Base-by-base conservation (phyloP, 2,888 invertebrate genomes). In the Agrochola circellaris region DNA sequence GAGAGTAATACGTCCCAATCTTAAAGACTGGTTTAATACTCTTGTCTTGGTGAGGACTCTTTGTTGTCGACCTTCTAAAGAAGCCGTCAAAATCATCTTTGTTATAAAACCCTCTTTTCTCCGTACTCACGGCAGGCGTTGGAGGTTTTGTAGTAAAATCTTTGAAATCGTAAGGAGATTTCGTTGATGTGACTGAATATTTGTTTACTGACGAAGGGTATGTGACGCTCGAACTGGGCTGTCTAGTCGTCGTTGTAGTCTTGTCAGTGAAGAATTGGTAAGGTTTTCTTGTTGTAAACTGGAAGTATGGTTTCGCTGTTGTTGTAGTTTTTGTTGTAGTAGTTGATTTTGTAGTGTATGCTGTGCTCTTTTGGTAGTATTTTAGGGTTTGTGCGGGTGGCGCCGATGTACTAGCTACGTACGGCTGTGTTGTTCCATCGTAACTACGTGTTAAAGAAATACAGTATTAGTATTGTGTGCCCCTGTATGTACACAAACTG, bases 91-190 rank as follows among this genome's bases (percentile, higher is more conserved):
- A 92, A 38, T 95, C 95, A 38, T 93, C 94, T 89, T 95, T 96
- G 76, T 88, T 95, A 88, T 94, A 94, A 87, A 94, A 96, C 8
- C 96, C 95, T 66, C 90, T 89, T 90, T 94, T 96, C 9, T 92
- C 89, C 23, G 91, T 87, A 74, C 88, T 90, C 65, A 82, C 84
- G 68, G 91, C 90, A 45, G 85, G 85, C 62, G 91, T 91, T 30
- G 92, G 93, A 77, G 92, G 94, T 93, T 91, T 94, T 88, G 95
- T 97, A 0, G 92, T 91, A 82, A 94, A 97, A 67, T 96, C 96
- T 90, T 96, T 94, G 89, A 97, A 97, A 84, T 96, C 95, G 92
- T 97, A 97, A 2, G 97, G 97, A 90, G 96, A 97, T 92, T 95
- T 96, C 20, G 97, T 97, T 23, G 97, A 96, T 30, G 96, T 94